Base-by-base conservation (phyloP, 1,140 invertebrate species). In the Drosophila nasuta region DNA sequence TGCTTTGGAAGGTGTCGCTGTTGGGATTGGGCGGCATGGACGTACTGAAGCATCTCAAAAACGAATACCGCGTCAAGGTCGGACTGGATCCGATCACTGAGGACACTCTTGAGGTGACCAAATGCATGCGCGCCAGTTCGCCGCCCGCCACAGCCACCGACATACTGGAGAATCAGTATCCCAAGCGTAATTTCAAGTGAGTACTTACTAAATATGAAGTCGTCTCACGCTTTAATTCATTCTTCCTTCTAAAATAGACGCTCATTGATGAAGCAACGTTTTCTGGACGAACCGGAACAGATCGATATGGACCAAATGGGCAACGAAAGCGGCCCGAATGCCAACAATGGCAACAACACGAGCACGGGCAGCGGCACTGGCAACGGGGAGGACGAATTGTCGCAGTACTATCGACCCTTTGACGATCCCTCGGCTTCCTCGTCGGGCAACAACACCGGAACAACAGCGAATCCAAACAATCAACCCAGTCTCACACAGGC, bases 1-100 rank as follows among this genome's bases (percentile, higher is more conserved):
- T 99, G 1, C 92, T 99, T 10, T 99, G 98, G 98, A 99, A 99
- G 94, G 95, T 98, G 2, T 95, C 99, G 49, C 93, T 99, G 57
- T 94, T 98, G 1, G 96, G 97, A 8, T 93, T 99, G 15, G 98
- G 98, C 20, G 98, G 98, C 10, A 97, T 97, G 72, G 95, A 96
- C 67, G 95, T 96, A 35, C 93, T 99, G 1, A 95, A 96, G 88
- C 94, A 95, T 72, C 92, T 96, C 11, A 98, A 98, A 93, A 94
- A 95, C 79, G 93, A 94, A 69, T 95, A 97, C 78, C 93, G 98
- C 11, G 93, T 94, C 75, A 94, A 95, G 76, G 94, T 95, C 82
- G 95, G 95, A 5, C 94, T 99, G 62, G 93, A 96, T 43, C 95
- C 95, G 20, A 93, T 96, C 58, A 96, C 96, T 73, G 98, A 99